phyloP scores from a whole-genome alignment of 2,113 vertebrate species.

The Solea senegalensis region DNA sequence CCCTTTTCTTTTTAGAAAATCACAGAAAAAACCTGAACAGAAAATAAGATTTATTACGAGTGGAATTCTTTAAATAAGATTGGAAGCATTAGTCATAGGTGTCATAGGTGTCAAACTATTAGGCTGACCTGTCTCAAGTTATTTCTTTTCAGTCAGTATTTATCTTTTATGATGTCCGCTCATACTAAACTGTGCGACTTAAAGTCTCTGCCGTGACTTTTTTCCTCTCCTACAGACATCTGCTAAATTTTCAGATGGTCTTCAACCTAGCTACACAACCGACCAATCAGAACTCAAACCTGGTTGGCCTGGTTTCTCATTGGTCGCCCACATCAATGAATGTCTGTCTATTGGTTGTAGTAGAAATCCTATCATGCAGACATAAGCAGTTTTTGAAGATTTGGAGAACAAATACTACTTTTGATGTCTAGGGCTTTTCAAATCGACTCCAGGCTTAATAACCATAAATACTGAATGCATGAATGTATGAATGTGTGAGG shows the following conservation, averaged over 20 bases:
- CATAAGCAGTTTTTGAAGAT: slow-evolving; percentile 73
- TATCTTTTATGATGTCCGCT: slow-evolving; percentile 36
- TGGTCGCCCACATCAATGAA: slow-evolving; percentile 71
- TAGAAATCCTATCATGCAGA: slow-evolving; percentile 59
- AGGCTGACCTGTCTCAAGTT: slow-evolving; percentile 30
- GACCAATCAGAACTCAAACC: slow-evolving; percentile 61
- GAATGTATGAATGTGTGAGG: slow-evolving; percentile 3
- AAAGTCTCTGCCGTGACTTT: slow-evolving; percentile 44
- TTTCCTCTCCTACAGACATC: slow-evolving; percentile 55
- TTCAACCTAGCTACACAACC: slow-evolving; percentile 64
- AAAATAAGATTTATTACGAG: slow-evolving; percentile 29
- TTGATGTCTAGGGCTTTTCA: slow-evolving; percentile 59
- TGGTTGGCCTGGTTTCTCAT: slow-evolving; percentile 76
- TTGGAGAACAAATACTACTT: slow-evolving; percentile 66
- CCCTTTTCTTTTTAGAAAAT: slow-evolving; percentile 12
- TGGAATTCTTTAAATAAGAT: slow-evolving; percentile 53
- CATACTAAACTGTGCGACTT: slow-evolving; percentile 36
- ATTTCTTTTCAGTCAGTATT: slow-evolving; percentile 28
- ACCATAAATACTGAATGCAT: slow-evolving; percentile 45
- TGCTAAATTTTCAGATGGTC: slow-evolving; percentile 48
- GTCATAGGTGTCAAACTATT: slow-evolving; percentile 40
- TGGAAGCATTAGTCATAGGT: background rate
- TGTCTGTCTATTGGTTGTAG: slow-evolving; percentile 57
- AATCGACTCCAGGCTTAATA: slow-evolving; percentile 53
- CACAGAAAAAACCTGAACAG: slow-evolving; percentile 5